These are phyloP conservation scores for Halictus ligatus DNA, from an alignment of 2,888 invertebrate species.

Conservation along the genomic window DNA sequence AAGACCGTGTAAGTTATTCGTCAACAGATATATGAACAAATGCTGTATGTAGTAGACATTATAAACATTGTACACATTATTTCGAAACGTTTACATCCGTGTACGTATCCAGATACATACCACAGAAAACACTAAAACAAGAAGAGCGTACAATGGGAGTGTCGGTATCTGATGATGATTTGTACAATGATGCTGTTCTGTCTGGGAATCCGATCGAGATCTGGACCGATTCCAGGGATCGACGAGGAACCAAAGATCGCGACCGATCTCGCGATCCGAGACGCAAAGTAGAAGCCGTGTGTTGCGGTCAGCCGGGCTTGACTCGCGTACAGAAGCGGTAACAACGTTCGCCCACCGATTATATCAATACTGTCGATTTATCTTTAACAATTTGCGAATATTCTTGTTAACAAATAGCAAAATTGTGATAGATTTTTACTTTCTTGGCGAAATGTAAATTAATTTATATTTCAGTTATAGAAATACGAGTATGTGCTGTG, in stretches of 20 bases:
- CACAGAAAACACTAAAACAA: not conserved
- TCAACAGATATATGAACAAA: constrained; percentile 35
- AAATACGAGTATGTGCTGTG: too few relatives aligned
- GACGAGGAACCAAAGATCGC: constrained; percentile 12
- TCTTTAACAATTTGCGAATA: not conserved
- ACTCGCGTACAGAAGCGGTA: constrained; percentile 48
- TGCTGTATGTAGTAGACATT: constrained; percentile 49
- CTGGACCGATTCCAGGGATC: constrained; percentile 17
- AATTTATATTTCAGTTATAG: too few relatives aligned
- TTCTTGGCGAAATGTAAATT: too few relatives aligned
- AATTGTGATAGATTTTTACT: not conserved
- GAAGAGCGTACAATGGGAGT: constrained; percentile 9
- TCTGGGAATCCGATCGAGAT: not conserved
- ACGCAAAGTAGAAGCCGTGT: constrained; percentile 54
- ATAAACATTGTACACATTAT: constrained; percentile 26
- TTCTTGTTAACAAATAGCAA: not conserved
- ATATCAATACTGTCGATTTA: too few relatives aligned
- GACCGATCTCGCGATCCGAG: constrained; percentile 21
- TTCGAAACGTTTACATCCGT: constrained; percentile 17
- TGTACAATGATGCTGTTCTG: constrained; percentile 71
- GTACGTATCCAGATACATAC: constrained; percentile 14
- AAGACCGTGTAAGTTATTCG: constrained; percentile 52
- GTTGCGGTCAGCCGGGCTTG: constrained; percentile 52
- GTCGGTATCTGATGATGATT: constrained; percentile 65
- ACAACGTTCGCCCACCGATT: not conserved